phyloP scores from a whole-genome alignment of 23 tunicate species.

The Aplidium turbinatum region DNA sequence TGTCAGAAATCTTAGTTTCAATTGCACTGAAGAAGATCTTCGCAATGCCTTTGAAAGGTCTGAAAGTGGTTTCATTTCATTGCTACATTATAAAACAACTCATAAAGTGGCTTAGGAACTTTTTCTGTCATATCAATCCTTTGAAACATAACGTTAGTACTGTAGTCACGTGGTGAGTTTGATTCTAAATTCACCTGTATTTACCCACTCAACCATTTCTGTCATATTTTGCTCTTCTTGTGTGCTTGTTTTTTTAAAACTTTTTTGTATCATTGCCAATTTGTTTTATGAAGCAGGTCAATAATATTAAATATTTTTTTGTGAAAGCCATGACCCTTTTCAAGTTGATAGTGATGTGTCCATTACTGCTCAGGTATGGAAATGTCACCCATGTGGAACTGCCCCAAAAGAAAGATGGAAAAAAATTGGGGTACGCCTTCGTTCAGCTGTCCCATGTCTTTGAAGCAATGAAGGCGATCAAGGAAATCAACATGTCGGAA shows the following conservation, averaged over 20 bases:
- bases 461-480: slow-evolving; percentile 76
- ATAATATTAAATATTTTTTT: too few species aligned
- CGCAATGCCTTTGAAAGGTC: slow-evolving; percentile 61
- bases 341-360: not conserved
- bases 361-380: slow-evolving; percentile 56
- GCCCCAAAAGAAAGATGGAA: slow-evolving; percentile 74
- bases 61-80: not conserved
- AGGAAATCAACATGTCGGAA: slow-evolving; percentile 74
- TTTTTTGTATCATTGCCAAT: not conserved
- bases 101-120: not conserved
- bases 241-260: not conserved
- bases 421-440: slow-evolving; percentile 79
- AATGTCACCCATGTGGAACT: slow-evolving; percentile 75
- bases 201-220: too few species aligned
- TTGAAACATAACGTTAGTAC: too few species aligned
- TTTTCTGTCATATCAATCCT: not conserved
- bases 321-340: not conserved
- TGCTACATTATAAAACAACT: too few species aligned
- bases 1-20: slow-evolving; percentile 76
- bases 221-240: too few species aligned
- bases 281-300: not conserved
- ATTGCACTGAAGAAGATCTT: slow-evolving; percentile 71
- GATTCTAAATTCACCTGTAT: too few species aligned
- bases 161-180: too few species aligned
- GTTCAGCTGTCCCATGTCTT: slow-evolving; percentile 89